Base-by-base conservation (phyloP, 2,113 vertebrate species). In the Etheostoma spectabile region DNA sequence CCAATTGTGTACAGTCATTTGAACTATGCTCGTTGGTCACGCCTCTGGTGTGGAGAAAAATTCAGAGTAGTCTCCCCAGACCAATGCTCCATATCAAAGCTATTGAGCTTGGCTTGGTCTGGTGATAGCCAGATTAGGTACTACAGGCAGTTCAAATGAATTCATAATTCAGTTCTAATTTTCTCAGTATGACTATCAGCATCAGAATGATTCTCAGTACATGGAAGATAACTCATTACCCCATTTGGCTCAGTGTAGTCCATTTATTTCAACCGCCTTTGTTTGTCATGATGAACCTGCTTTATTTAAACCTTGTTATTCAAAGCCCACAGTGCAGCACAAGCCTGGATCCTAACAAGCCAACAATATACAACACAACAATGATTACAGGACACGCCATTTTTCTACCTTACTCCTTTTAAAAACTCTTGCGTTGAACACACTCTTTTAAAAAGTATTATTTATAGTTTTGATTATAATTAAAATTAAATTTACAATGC, bases 191-290 rank as follows among this genome's bases (percentile, higher is more conserved):
- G 38, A 11, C 38, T 42, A 42, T 42, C 38, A 42, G 59, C 59
- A 74, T 85, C 70, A 66, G 61, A 38, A 38, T 74, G 27, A 88
- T 83, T 71, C 74, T 83, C 70, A 77, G 52, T 33, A 67, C 35
- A 82, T 80, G 16, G 30, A 83, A 60, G 57, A 57, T 71, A 48
- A 53, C 16, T 66, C 35, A 78, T 89, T 42, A 82, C 80, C 38
- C 16, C 27, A 68, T 64, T 67, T 49, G 33, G 46, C 56, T 77
- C 33, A 78, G 67, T 64, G 19, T 57, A 84, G 52, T 64, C 38
- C 14, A 70, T 72, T 71, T 68, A 49, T 74, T 83, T 73, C 30
- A 53, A 21, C 48, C 10, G 38, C 27, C 60, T 80, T 78, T 80
- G 49, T 79, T 79, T 15, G 38, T 72, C 61, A 51, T 27, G 35